Base-by-base conservation (phyloP, 2,113 vertebrate genomes). In the Polypterus bichir region DNA sequence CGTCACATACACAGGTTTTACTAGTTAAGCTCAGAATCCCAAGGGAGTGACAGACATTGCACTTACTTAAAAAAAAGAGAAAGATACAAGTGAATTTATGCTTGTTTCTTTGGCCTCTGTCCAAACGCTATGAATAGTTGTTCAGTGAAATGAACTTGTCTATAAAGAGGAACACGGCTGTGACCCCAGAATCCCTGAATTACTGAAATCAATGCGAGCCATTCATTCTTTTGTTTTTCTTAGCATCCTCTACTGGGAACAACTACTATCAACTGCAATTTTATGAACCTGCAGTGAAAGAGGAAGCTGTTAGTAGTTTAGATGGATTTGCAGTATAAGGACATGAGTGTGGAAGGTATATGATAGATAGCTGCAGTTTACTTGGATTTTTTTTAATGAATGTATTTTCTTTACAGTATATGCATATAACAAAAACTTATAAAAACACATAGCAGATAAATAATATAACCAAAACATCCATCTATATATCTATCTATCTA, bases 1-100 rank as follows among this genome's bases (percentile, higher is more conserved):
- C 88, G 88, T 89, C 79, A 91, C 88, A 92, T 83, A 88, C 88
- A 83, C 84, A 85, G 74, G 76, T 77, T 65, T 71, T 76, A 79
- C n/a, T 65, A 84, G 85, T 83, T 75, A 78, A 80, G 76, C 64
- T 27, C 27, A 27, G 27, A 27, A 27, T 27, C 27, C 27, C 27
- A 27, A 27, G 27, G 27, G 27, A 27, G 27, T 27, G 27, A 27
- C 27, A 27, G 27, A 27, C 27, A 27, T 27, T 27, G 27, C 27
- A 27, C 27, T 27, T 27, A 27, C 27, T 27, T 27, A 27, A 27
- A 27, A 27, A 27, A 27, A 61, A 61, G 74, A 62, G 81, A 83
- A 84, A 72, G 81, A 79, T 83, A 78, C 78, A 74, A 79, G 80
- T 80, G 84, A 84, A 86, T 88, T 85, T 83, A 83, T 81, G 72